Evolutionary conservation across 2,888 invertebrate genomes (phyloP), one percentile per base, ranked within the genome.

Genomic region (Synergus gifuensis): DNA sequence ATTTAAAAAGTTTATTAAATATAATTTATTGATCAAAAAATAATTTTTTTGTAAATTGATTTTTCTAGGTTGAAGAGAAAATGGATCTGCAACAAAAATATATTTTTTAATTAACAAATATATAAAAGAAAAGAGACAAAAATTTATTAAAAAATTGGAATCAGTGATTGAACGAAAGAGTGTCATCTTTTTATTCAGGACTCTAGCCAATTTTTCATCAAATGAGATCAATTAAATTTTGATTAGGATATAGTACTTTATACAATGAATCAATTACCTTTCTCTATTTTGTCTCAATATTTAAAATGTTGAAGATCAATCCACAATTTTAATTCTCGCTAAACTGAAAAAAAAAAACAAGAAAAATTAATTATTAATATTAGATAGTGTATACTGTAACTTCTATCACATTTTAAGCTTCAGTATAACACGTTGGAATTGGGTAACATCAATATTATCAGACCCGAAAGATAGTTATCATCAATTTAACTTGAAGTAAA

Each of bases 171-270:
- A 88, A 89, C 88, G 88, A 89, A 86, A 77, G 67, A 76, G 46
- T 90, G 84, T 91, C 91, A 91, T 91, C 90, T 86, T 86, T 83
- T 76, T 80, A 82, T 81, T 91, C 91, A 91, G 91, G 88, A 91
- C 91, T 91, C 91, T 91, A 91, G 91, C 91, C 91, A 89, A 86
- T 85, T 76, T 83, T 83, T 90, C 91, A 91, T 91, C 91, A 91
- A 80, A 18, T 77, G 42, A 36, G 36, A 5, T 36, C 4, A 77
- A 64, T 80, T 22, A 42, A 9, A 58, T 18, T 58, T 18, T 8
- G n/a, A 54, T 54, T n/a, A 54, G n/a, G n/a, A n/a, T 18, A 9
- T 4, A 9, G n/a, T 9, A 18, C 36, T 49, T 42, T 18, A 18
- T 44, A 46, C 28, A 79, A 64, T n/a, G 2, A 62, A 14, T 40